These are phyloP conservation scores for Archocentrus centrarchus DNA, from an alignment of 2,113 vertebrate species.

Conservation along the genomic window DNA sequence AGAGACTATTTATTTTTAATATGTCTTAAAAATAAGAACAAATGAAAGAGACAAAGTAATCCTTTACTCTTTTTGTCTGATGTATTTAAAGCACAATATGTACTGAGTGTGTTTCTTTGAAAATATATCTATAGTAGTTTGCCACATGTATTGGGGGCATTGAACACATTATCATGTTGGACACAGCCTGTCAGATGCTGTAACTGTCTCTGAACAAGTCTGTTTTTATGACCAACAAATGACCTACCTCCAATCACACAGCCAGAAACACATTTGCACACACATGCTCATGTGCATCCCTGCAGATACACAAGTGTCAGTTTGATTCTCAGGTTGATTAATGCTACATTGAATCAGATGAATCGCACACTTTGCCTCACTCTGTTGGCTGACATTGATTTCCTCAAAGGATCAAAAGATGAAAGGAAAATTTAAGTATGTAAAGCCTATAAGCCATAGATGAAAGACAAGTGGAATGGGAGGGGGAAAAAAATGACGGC, in stretches of 20 bases:
- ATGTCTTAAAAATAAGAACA: neutral
- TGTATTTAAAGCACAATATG: neutral
- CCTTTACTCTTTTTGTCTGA: neutral
- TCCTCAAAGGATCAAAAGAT: slow-evolving; percentile 34
- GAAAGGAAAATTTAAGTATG: slow-evolving; percentile 19
- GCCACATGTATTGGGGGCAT: neutral
- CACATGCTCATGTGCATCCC: neutral
- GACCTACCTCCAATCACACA: slow-evolving; percentile 27
- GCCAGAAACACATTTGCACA: neutral
- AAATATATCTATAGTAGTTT: neutral
- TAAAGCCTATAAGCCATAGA: slow-evolving; percentile 5
- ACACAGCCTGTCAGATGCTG: slow-evolving; percentile 27
- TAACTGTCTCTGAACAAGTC: slow-evolving; percentile 35
- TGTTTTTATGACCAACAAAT: slow-evolving; percentile 45
- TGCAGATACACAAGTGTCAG: neutral
- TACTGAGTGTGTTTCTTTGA: neutral
- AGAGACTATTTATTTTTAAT: neutral
- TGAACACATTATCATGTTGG: slow-evolving; percentile 29
- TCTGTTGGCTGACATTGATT: slow-evolving; percentile 43
- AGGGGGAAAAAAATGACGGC: neutral
- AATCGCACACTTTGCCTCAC: slow-evolving; percentile 1
- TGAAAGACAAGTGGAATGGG: slow-evolving; percentile 10
- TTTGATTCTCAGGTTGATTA: slow-evolving; percentile 18
- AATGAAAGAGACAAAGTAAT: neutral
- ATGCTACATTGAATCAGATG: slow-evolving; percentile 28